phyloP scores from a whole-genome alignment of 2,797 vertebrate species.

The Tiaroga cobitis region DNA sequence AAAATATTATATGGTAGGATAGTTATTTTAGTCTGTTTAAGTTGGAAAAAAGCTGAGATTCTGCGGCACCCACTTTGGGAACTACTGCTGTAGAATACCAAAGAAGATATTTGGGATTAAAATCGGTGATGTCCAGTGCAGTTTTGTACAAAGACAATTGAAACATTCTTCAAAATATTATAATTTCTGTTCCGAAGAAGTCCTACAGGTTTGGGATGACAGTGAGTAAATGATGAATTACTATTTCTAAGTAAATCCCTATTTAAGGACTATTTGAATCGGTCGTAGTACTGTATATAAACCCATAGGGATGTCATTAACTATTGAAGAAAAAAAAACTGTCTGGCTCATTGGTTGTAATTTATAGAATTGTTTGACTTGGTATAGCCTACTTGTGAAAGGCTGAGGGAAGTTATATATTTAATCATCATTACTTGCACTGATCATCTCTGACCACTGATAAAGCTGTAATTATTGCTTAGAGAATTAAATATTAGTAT shows the following conservation, averaged over 20 bases:
- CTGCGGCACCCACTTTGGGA: no score
- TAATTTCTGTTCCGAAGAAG: neutral
- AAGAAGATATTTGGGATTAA: neutral
- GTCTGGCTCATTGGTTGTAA: neutral
- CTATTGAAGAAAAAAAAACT: neutral
- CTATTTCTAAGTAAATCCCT: neutral
- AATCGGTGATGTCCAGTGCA: neutral
- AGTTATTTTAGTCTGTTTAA: no score
- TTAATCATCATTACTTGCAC: slow-evolving; percentile 1
- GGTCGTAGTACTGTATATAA: neutral
- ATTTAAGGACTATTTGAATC: neutral
- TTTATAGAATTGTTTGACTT: slow-evolving; percentile 7
- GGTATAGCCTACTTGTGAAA: slow-evolving; percentile 2
- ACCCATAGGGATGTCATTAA: neutral
- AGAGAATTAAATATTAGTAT: neutral
- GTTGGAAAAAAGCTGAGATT: no score
- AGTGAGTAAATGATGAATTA: neutral
- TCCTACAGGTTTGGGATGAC: neutral
- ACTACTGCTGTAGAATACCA: neutral
- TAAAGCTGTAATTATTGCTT: slow-evolving; percentile 13
- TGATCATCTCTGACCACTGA: neutral
- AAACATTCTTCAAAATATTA: neutral
- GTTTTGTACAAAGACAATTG: neutral
- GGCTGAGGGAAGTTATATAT: neutral
- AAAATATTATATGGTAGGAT: no score